Evolutionary conservation across 2,113 vertebrate species (phyloP).

Genomic region (Anarrhichthys ocellatus): DNA sequence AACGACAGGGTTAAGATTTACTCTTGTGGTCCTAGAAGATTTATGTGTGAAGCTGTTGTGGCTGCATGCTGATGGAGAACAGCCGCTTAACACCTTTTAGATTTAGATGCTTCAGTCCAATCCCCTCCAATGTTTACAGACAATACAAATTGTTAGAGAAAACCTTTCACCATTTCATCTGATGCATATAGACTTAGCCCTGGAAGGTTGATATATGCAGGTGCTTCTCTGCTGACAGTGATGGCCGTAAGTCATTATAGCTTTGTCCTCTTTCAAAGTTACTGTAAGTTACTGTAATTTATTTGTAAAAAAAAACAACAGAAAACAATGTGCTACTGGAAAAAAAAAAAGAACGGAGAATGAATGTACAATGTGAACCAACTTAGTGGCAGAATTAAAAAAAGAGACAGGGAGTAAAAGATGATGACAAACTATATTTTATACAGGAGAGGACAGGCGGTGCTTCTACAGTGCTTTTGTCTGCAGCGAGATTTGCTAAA

Average conservation of each 20-base stretch:
- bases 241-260: slow-evolving; percentile 5
- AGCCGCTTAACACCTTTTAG: background rate
- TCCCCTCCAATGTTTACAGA: background rate
- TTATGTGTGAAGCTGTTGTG: background rate
- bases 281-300: background rate
- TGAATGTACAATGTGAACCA: background rate
- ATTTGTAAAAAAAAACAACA: background rate
- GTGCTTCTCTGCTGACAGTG: background rate
- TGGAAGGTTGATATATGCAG: background rate
- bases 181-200: background rate
- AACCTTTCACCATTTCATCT: background rate
- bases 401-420: slow-evolving; percentile 24
- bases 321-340: background rate
- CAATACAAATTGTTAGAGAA: background rate
- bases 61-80: background rate
- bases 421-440: slow-evolving; percentile 32
- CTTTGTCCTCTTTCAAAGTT: background rate
- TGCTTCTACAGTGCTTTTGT: slow-evolving; percentile 13
- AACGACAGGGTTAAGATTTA: background rate
- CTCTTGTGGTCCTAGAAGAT: background rate
- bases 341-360: background rate
- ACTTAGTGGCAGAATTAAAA: slow-evolving; percentile 12
- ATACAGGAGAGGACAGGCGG: background rate
- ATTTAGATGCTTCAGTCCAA: background rate
- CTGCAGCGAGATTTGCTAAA: slow-evolving; percentile 48